Evolutionary conservation across 2,888 invertebrate species (phyloP).

Genomic region (Cheiracanthium punctorium): DNA sequence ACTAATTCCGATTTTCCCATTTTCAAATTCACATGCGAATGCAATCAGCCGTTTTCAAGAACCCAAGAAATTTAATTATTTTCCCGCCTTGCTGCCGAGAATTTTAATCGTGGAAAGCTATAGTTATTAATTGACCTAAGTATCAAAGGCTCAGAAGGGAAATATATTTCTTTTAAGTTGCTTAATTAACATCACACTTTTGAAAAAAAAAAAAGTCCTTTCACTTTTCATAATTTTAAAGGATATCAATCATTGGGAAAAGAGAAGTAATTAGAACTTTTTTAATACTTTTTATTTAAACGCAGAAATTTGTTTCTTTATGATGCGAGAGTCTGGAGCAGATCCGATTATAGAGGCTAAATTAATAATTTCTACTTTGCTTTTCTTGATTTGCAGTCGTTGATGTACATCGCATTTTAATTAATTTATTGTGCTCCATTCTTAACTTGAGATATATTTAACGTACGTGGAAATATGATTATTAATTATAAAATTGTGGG

Average conservation of each 20-base stretch:
- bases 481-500: too few relatives aligned
- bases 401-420: too few relatives aligned
- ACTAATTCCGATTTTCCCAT: background rate
- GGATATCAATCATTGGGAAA: background rate
- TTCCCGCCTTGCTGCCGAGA: background rate
- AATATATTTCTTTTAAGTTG: background rate
- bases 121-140: background rate
- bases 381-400: too few relatives aligned
- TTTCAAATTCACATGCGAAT: background rate
- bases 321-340: too few relatives aligned
- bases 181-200: background rate
- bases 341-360: too few relatives aligned
- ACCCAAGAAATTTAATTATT: slow-evolving; percentile 5
- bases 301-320: too few relatives aligned
- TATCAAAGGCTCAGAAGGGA: background rate
- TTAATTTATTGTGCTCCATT: too few relatives aligned
- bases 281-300: too few relatives aligned
- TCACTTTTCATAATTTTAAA: background rate
- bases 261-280: background rate
- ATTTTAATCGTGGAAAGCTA: background rate
- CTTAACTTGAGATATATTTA: too few relatives aligned
- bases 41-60: background rate
- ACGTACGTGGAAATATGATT: too few relatives aligned
- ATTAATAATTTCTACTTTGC: too few relatives aligned
- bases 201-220: background rate